Conservation (phyloP, 2,113 vertebrate genomes). For the Hypocryptadius cinnamomeus region DNA sequence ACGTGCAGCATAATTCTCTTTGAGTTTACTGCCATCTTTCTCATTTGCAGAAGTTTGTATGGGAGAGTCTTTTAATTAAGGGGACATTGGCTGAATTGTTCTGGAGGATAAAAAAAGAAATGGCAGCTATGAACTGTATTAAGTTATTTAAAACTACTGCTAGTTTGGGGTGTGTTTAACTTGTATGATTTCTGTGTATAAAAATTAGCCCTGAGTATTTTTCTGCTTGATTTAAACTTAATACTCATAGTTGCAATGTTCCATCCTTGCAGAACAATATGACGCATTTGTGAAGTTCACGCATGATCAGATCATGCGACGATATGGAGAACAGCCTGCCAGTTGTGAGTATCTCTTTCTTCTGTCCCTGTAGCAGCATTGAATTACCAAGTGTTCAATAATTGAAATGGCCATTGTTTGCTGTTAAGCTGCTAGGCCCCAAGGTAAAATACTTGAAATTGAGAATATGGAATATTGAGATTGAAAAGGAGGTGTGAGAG, state of each 20-base stretch:
- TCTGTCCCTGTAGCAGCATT: not conserved
- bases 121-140: not conserved
- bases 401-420: not conserved
- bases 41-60: not conserved
- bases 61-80: not conserved
- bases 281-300: constrained; percentile 99
- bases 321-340: constrained; percentile 98
- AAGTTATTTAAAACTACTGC: not conserved
- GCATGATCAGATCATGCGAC: constrained; percentile 97
- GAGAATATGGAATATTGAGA: not conserved
- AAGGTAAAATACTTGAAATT: not conserved
- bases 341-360: constrained; percentile 86
- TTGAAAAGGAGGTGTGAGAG: not conserved
- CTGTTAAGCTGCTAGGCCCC: not conserved
- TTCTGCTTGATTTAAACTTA: not conserved
- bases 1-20: not conserved
- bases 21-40: not conserved
- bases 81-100: not conserved
- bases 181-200: not conserved
- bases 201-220: not conserved
- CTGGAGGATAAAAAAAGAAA: not conserved
- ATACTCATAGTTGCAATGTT: not conserved
- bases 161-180: not conserved
- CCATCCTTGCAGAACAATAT: constrained; percentile 86
- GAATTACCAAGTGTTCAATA: not conserved